phyloP scores from a whole-genome alignment of 2,113 vertebrate genomes.

The Tragelaphus imberbis region DNA sequence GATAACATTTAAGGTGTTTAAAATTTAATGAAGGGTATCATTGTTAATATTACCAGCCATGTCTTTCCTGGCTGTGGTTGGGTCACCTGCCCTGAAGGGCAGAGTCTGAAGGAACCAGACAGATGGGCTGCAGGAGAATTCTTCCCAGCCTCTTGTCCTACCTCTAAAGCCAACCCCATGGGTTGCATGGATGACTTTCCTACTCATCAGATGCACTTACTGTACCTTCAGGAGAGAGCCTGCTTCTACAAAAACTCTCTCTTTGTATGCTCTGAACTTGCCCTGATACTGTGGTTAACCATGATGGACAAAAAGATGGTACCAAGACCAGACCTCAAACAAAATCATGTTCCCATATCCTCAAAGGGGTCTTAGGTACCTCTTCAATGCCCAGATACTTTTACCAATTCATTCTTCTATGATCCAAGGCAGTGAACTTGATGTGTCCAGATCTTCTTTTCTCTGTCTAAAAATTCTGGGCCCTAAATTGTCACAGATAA shows the following conservation, averaged over 20 bases:
- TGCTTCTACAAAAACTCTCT: neutral
- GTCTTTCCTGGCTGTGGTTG: neutral
- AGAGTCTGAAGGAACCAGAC: neutral
- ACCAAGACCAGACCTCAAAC: neutral
- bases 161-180: neutral
- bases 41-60: neutral
- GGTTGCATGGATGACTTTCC: neutral
- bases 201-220: neutral
- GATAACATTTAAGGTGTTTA: neutral
- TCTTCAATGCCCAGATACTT: neutral
- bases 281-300: neutral
- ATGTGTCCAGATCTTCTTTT: neutral
- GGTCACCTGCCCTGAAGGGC: neutral
- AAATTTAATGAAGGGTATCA: neutral
- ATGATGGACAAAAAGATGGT: neutral
- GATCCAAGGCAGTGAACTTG: neutral
- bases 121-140: neutral
- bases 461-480: neutral
- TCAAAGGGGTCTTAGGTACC: neutral
- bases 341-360: neutral
- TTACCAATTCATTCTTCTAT: neutral
- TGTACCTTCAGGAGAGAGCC: neutral
- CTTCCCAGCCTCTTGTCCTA: neutral
- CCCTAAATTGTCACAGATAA: neutral
- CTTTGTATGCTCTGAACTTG: neutral